phyloP scores from a whole-genome alignment of 2,888 invertebrate species.

The Eudemis profundana region DNA sequence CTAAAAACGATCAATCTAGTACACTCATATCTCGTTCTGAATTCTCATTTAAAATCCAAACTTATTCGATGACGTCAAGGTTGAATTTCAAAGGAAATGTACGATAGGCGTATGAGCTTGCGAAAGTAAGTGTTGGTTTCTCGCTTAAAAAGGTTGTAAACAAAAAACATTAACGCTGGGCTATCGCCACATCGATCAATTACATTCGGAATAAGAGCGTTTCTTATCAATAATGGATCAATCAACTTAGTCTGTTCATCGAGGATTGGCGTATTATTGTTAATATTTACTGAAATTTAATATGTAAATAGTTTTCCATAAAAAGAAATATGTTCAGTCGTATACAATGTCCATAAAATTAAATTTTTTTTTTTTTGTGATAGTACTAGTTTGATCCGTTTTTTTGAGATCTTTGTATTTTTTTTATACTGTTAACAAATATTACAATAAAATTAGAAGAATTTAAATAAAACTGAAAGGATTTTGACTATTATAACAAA shows the following conservation, averaged over 20 bases:
- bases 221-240: conserved; percentile 84
- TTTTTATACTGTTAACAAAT: too few species aligned
- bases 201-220: conserved; percentile 80
- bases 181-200: conserved; percentile 80
- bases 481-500: too few species aligned
- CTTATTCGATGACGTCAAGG: background rate
- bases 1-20: background rate
- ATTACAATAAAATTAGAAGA: too few species aligned
- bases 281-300: background rate
- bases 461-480: too few species aligned
- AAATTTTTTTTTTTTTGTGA: too few species aligned
- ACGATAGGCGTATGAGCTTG: background rate
- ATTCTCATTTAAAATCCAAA: background rate
- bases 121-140: background rate
- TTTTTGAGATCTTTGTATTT: too few species aligned
- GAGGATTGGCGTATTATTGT: conserved; percentile 53
- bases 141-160: conserved; percentile 57
- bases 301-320: background rate
- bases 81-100: conserved; percentile 52
- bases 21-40: background rate
- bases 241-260: conserved; percentile 60
- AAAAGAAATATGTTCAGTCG: too few species aligned
- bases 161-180: conserved; percentile 72
- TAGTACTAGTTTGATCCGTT: too few species aligned
- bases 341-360: too few species aligned